Evolutionary conservation across 1,140 invertebrate species (phyloP), one percentile per base, ranked within the genome.

Genomic region (Tetragnatha versicolor): DNA sequence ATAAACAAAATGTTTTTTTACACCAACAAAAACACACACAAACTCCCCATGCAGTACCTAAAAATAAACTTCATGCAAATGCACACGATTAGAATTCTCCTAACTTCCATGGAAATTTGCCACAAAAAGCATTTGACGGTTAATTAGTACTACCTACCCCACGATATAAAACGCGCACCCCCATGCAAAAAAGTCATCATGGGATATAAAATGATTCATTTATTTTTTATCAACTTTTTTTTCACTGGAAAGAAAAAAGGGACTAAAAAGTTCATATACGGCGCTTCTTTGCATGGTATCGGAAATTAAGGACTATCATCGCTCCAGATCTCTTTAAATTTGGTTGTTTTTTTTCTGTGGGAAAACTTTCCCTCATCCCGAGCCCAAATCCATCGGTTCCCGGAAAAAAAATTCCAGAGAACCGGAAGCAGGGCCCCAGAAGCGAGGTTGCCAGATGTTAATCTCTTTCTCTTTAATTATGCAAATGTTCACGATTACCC

Each of bases 401-500:
- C 37, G n/a, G 14, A 42, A 65, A 68, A 51, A 47, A 45, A n/a
- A 45, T 14, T 10, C 17, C 49, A 22, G 29, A 22, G 45, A 60
- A 55, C 53, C 72, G 55, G 72, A 49, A 75, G 60, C 22, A 5
- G 35, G 25, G 33, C 45, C 61, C 27, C 27, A 49, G 51, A 63
- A 49, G 49, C 58, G 22, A 51, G 12, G 33, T 49, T 25, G 27
- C 42, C 72, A 75, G 42, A 75, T 53, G 69, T 47, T 75, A 75
- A 75, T 75, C 72, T 75, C 72, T 25, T 63, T 33, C 72, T 22
- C 63, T 75, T 75, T 75, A 75, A 75, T 75, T 75, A 75, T 75
- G 72, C 72, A 75, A 75, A 75, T 75, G 58, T 37, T 20, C 14
- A 14, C 72, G 72, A 75, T 75, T 75, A 75, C 53, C 12, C 35